These are phyloP conservation scores for Vanacampus margaritifer DNA, from an alignment of 2,113 vertebrate genomes.

Conservation along the genomic window DNA sequence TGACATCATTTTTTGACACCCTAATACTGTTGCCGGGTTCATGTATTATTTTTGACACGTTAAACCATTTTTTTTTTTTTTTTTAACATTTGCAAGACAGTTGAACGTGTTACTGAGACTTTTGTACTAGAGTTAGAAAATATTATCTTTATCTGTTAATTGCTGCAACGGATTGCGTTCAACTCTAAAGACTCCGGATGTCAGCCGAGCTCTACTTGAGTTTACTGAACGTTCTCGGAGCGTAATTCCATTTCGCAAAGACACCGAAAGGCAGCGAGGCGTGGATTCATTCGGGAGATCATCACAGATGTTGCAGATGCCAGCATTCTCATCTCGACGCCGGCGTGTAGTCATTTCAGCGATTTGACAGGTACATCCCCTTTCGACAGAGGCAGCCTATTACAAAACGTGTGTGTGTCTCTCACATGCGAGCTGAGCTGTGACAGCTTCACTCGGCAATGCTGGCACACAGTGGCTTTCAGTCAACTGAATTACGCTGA, in stretches of 20 bases:
- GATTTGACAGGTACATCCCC: conserved; percentile 6
- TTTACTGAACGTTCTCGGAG: background rate
- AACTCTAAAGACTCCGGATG: background rate
- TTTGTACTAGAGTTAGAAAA: too few species aligned
- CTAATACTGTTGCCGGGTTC: too few species aligned
- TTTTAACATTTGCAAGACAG: too few species aligned
- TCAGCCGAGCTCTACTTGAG: background rate
- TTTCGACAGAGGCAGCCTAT: background rate
- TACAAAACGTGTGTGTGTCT: background rate
- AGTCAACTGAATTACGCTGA: background rate
- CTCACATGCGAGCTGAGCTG: background rate
- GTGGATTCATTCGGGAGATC: background rate
- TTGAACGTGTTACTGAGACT: too few species aligned
- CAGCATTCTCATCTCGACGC: background rate
- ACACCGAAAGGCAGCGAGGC: conserved; percentile 5
- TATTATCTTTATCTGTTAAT: too few species aligned
- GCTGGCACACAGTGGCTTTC: background rate
- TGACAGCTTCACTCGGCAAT: background rate
- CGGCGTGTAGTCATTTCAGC: conserved; percentile 2
- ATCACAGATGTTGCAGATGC: conserved; percentile 3
- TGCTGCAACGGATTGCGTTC: background rate
- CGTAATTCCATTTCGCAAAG: background rate
- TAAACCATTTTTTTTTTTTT: too few species aligned
- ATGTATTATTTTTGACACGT: too few species aligned
- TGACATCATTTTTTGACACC: too few species aligned